These are phyloP conservation scores for Bolinopsis microptera DNA, from an alignment of 37 sponge, comb jelly and placozoan genomes.

Conservation along the genomic window DNA sequence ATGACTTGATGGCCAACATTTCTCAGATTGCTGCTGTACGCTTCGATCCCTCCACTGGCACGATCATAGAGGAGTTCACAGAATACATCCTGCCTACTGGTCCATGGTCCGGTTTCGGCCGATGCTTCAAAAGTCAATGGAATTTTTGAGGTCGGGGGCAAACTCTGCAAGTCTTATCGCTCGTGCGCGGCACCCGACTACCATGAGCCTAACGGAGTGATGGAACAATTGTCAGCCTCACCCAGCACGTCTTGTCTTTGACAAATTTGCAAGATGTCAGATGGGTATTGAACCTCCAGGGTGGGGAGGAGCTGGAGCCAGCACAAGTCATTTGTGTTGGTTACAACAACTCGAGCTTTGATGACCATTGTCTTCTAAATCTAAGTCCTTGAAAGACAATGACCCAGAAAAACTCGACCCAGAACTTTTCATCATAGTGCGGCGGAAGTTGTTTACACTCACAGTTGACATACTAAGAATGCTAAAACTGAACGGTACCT, in stretches of 20 bases:
- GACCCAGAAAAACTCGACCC: neutral
- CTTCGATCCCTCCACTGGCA: neutral
- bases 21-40: neutral
- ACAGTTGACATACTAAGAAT: neutral
- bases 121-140: neutral
- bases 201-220: too few species aligned
- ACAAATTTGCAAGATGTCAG: neutral
- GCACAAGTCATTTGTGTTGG: neutral
- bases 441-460: neutral
- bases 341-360: neutral
- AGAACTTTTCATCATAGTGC: neutral
- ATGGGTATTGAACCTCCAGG: neutral
- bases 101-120: neutral
- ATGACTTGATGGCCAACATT: neutral
- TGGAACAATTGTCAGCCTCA: too few species aligned
- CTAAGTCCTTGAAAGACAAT: too few species aligned
- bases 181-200: too few species aligned
- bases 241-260: too few species aligned
- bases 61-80: neutral
- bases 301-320: neutral
- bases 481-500: neutral
- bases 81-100: neutral
- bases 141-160: neutral
- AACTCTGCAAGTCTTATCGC: neutral
- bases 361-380: neutral